phyloP scores from a whole-genome alignment of 2,113 vertebrate species.

The Pleuronectes platessa region DNA sequence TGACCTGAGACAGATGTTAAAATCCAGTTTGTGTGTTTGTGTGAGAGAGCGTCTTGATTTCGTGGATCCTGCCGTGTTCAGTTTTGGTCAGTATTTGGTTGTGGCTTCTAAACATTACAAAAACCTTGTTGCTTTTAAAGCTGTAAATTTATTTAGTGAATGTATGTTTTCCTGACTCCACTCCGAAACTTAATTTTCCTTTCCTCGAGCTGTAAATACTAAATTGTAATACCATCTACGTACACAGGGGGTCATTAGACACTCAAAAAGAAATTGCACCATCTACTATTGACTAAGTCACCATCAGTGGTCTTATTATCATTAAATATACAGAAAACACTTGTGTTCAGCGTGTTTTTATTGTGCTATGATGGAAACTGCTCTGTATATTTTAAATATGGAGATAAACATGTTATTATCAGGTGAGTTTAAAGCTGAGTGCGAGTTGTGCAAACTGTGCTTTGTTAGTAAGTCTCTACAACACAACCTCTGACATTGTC shows the following conservation, averaged over 20 bases:
- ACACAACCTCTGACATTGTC: not conserved
- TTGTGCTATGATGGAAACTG: conserved; percentile 3
- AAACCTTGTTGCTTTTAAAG: conserved; percentile 46
- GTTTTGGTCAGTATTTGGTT: conserved; percentile 62
- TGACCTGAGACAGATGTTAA: conserved; percentile 1
- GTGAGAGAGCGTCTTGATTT: conserved; percentile 27
- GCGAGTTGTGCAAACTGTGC: too few species aligned
- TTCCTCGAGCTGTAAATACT: conserved; percentile 70
- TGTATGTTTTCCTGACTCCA: conserved; percentile 63
- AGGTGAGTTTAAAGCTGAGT: not conserved
- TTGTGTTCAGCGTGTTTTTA: conserved; percentile 27
- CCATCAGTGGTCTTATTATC: conserved; percentile 96
- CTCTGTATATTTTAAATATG: not conserved
- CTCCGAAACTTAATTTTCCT: conserved; percentile 35
- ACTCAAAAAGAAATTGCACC: conserved; percentile 61
- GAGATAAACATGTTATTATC: not conserved
- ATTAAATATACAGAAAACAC: conserved; percentile 88
- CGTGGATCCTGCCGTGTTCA: conserved; percentile 38
- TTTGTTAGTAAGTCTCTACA: not conserved
- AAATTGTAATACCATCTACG: conserved; percentile 75
- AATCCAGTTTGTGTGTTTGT: not conserved
- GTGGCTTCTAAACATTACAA: conserved; percentile 31
- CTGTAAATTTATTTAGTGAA: conserved; percentile 67
- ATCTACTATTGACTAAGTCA: conserved; percentile 92
- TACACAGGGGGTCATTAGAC: conserved; percentile 72